Conservation (phyloP, 2,797 vertebrate species). For the Delichon dasypus region DNA sequence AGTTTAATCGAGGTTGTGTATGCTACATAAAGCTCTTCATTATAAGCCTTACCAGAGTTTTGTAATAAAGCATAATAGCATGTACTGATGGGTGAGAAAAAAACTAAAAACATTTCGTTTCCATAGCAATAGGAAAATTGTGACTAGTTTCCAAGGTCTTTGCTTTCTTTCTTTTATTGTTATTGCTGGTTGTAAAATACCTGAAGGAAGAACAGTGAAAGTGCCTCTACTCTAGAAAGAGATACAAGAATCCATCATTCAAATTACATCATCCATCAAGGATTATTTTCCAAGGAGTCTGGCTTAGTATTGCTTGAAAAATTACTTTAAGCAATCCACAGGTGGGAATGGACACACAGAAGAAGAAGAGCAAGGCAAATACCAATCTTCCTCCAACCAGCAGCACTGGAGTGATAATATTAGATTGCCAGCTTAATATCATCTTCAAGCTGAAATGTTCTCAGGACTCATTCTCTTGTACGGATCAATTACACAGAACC, state of each 20-base stretch:
- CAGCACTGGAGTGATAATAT: not conserved
- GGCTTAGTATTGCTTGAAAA: not conserved
- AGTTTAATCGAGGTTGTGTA: not conserved
- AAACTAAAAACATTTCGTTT: not conserved
- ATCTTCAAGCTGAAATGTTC: not conserved
- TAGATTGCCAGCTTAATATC: not conserved
- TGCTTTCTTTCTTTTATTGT: constrained; percentile 17
- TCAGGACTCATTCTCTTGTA: not conserved
- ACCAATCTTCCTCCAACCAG: not conserved
- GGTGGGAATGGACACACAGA: not conserved
- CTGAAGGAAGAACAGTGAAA: not conserved
- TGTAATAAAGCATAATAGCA: constrained; percentile 32
- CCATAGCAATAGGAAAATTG: constrained; percentile 30
- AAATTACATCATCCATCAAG: constrained; percentile 19
- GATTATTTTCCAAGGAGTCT: not conserved
- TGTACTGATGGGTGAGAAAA: not conserved
- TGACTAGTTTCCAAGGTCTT: constrained; percentile 19
- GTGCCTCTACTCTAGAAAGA: not conserved
- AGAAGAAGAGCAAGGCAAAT: not conserved
- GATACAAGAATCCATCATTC: not conserved
- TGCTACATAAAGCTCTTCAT: not conserved
- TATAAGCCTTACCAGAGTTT: constrained; percentile 10
- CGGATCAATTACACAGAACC: not conserved
- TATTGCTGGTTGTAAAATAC: constrained; percentile 25
- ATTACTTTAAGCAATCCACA: not conserved